Conservation (phyloP, 1,140 invertebrate genomes). For the Leptonema lineaticorne region DNA sequence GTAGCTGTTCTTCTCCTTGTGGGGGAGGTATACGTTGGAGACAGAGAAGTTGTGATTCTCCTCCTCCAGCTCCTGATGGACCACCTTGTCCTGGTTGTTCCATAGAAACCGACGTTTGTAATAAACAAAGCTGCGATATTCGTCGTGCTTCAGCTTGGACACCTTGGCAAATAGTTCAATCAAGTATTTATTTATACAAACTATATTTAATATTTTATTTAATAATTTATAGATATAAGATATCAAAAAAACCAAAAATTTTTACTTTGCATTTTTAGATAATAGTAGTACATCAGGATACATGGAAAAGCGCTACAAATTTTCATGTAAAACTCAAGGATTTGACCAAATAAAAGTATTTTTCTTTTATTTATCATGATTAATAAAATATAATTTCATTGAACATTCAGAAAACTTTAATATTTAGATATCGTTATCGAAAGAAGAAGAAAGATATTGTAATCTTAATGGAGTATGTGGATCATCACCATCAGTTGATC, state of each 20-base stretch:
- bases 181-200: not conserved
- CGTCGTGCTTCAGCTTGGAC: constrained; percentile 73
- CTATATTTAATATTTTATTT: not conserved
- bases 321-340: constrained; percentile 26
- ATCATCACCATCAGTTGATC: constrained; percentile 41
- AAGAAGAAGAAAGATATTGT: constrained; percentile 78
- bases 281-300: constrained; percentile 15
- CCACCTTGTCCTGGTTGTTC: constrained; percentile 65
- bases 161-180: constrained; percentile 59
- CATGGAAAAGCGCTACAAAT: constrained; percentile 26
- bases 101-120: constrained; percentile 67
- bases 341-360: constrained; percentile 20
- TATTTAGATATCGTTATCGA: constrained; percentile 64
- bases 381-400: not conserved
- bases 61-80: constrained; percentile 43
- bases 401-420: not conserved
- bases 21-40: constrained; percentile 45
- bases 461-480: constrained; percentile 61
- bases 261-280: constrained; percentile 18
- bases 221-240: not conserved
- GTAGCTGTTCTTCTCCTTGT: constrained; percentile 61
- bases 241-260: not conserved
- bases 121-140: constrained; percentile 65
- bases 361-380: not conserved
- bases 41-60: constrained; percentile 45